Evolutionary conservation across 1,140 invertebrate species (phyloP).

Genomic region (Drosophila eugracilis): DNA sequence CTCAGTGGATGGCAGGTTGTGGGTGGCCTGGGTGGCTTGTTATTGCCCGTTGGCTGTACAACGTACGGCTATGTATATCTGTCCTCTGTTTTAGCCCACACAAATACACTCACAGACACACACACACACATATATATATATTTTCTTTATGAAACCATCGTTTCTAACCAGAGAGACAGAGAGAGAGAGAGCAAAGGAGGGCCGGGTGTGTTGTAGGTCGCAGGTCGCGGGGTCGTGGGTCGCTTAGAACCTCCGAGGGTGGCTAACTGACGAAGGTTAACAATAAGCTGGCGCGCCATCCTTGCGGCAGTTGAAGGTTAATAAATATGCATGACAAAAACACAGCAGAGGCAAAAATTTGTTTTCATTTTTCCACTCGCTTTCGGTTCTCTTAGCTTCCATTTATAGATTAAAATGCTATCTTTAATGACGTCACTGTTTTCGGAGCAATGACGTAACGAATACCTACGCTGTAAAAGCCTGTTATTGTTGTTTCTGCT

Average conservation of each 20-base stretch:
- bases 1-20: constrained; percentile 1
- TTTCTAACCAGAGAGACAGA: neutral
- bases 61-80: constrained; percentile 12
- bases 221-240: neutral
- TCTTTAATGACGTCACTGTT: constrained; percentile 36
- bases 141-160: constrained; percentile 28
- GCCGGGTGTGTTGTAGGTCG: constrained; percentile 1
- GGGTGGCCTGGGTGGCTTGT: constrained; percentile 6
- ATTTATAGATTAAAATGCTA: constrained; percentile 35
- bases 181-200: neutral
- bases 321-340: constrained; percentile 55
- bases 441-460: constrained; percentile 27
- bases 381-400: neutral
- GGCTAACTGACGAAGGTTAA: constrained; percentile 56
- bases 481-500: constrained; percentile 1
- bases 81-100: constrained; percentile 7
- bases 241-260: constrained; percentile 18
- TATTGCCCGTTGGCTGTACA: constrained; percentile 9
- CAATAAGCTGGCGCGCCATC: constrained; percentile 44
- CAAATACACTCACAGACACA: no score
- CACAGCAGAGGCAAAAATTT: constrained; percentile 5
- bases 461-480: constrained; percentile 19
- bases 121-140: constrained; percentile 9
- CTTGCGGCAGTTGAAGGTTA: constrained; percentile 65
- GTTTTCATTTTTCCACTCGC: constrained; percentile 11